Base-by-base conservation (phyloP, 2,797 vertebrate genomes). In the Spinibarbus caldwelli region DNA sequence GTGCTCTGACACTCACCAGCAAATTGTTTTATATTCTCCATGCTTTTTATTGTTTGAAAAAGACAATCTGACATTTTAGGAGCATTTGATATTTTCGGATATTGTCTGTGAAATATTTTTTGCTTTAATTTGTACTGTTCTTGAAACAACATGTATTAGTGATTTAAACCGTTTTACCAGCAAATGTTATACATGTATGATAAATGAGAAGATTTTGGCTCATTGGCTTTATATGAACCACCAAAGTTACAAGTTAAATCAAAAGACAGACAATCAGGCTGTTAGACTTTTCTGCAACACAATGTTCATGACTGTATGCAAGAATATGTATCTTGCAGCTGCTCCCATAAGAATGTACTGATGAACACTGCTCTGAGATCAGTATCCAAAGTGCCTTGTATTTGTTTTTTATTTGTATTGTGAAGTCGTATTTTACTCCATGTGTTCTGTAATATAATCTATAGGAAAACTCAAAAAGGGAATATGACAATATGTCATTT, bases 341-440 rank as follows among this genome's bases (percentile, higher is more conserved):
- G 82, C 82, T 78, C n/a, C 19, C 23, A 0, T 54, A 78, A 68
- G 31, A 77, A 66, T 67, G 72, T 82, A 72, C 34, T 72, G 43
- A 49, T 77, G 17, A 84, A 77, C 45, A 54, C 36, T 31, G 73
- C 34, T 38, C n/a, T 41, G 14, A 54, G 31, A 80, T 41, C 49
- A 45, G 59, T 26, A 57, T 73, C 26, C 23, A 84, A 80, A 84
- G 86, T 84, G 82, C 86, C 86, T 87, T 80, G 54, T 54, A 72
- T 41, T 76, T 23, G 4, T 19, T 26, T 68, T n/a, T 41, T 34
- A 26, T 81, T 31, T 49, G 45, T 78, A 57, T 57, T 62, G 0
- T 54, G 57, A 49, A 57, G n/a, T 43, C 6, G 3, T 78, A 11
- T 38, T 81, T 71, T 57, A 26, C 19, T 49, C 15, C 29, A 23